Percentiles rank a stretch among this genome's conserved stretches.
phyloP scores from a whole-genome alignment of 1,140 invertebrate species.

The Microvelia longipes region DNA sequence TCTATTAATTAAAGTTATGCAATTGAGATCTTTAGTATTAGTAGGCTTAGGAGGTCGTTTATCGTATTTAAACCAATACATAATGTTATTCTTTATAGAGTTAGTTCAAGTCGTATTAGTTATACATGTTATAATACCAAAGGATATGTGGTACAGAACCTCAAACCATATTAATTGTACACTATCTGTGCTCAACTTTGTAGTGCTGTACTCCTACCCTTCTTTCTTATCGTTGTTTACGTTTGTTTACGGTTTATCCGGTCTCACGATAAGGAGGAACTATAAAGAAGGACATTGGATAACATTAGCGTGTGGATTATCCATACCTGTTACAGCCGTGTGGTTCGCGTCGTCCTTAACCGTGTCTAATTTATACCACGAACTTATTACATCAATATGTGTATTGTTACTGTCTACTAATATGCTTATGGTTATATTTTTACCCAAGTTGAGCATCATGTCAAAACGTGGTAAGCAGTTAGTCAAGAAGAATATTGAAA shows the following conservation, averaged over 20 bases:
- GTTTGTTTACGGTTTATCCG: slow-evolving; percentile 26
- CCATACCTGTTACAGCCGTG: slow-evolving; percentile 23
- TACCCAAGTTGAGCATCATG: slow-evolving; percentile 28
- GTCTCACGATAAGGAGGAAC: slow-evolving; percentile 27
- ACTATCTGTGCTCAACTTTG: slow-evolving; percentile 21
- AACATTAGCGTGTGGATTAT: slow-evolving; percentile 24
- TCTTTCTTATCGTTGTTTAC: slow-evolving; percentile 24
- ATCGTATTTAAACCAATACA: slow-evolving; percentile 28
- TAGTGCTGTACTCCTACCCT: slow-evolving; percentile 27
- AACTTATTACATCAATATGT: slow-evolving; percentile 24
- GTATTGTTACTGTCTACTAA: slow-evolving; percentile 25
- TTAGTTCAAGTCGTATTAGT: slow-evolving; percentile 27
- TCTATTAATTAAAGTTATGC: slow-evolving; percentile 30
- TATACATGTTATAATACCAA: slow-evolving; percentile 26
- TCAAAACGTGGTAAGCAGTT: slow-evolving; percentile 22
- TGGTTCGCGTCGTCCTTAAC: slow-evolving; percentile 26
- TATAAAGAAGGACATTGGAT: slow-evolving; percentile 29
- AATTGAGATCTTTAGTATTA: slow-evolving; percentile 26
- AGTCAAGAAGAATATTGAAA: slow-evolving; percentile 14
- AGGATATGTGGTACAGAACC: slow-evolving; percentile 5
- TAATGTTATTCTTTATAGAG: slow-evolving; percentile 30
- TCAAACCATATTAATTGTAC: slow-evolving; percentile 18
- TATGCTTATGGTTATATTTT: slow-evolving; percentile 27
- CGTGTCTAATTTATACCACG: slow-evolving; percentile 20
- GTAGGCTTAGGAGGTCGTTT: slow-evolving; percentile 30